Conservation (phyloP, 2,888 invertebrate genomes). For the Asteroscopus sphinx region DNA sequence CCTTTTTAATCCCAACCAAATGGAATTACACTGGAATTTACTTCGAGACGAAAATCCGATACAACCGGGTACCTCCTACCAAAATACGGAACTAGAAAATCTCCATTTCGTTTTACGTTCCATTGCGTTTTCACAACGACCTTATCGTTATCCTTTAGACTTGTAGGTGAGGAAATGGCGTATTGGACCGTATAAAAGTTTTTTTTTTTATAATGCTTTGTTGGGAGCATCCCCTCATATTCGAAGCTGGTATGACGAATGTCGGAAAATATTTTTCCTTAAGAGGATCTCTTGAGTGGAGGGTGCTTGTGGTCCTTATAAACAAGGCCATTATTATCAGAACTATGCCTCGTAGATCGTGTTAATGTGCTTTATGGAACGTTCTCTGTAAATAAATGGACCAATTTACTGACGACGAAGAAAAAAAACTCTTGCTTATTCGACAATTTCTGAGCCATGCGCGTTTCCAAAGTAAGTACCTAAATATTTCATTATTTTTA, state of each 20-base stretch:
- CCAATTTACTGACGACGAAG: constrained; percentile 35
- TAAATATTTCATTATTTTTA: no score
- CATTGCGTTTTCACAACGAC: constrained; percentile 46
- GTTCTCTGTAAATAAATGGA: constrained; percentile 69
- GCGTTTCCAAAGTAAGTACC: constrained; percentile 4
- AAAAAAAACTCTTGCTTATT: constrained; percentile 18
- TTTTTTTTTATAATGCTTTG: constrained; percentile 28
- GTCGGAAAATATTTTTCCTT: constrained; percentile 61
- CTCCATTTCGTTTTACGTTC: constrained; percentile 40
- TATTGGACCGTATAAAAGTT: constrained; percentile 40
- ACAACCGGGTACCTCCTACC: constrained; percentile 43
- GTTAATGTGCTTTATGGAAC: constrained; percentile 77
- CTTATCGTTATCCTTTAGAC: constrained; percentile 21
- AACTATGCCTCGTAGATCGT: constrained; percentile 81
- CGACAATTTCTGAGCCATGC: background rate
- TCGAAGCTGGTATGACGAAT: constrained; percentile 57
- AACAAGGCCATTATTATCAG: constrained; percentile 84
- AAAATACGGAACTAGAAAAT: constrained; percentile 39
- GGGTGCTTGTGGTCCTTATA: constrained; percentile 75
- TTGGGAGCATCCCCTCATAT: constrained; percentile 48
- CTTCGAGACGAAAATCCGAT: constrained; percentile 72
- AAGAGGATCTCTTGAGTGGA: constrained; percentile 64
- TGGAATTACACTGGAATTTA: constrained; percentile 72
- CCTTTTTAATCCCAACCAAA: constrained; percentile 79
- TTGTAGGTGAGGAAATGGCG: constrained; percentile 32